Conservation (phyloP, 2,113 vertebrate genomes). For the Brienomyrus longianalis region DNA sequence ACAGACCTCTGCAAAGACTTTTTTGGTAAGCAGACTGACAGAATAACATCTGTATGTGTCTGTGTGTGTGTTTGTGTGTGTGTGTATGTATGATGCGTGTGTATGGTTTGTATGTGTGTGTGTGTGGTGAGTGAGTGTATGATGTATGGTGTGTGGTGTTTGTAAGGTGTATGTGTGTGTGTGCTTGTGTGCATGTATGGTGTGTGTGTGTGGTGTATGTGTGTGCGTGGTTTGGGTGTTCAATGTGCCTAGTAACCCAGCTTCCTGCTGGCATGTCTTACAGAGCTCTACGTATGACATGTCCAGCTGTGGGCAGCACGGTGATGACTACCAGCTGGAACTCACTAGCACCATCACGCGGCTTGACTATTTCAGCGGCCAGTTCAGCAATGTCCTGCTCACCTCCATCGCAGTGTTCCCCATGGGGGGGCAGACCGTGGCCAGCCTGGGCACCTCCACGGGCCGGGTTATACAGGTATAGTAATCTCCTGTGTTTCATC, state of each 20-base stretch:
- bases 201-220: no score
- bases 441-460: conserved; percentile 79
- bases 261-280: background rate
- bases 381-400: conserved; percentile 75
- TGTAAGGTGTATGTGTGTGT: no score
- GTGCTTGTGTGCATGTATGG: no score
- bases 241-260: background rate
- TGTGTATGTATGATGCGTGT: no score
- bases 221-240: background rate
- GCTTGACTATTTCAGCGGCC: conserved; percentile 81
- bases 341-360: conserved; percentile 76
- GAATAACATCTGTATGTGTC: no score
- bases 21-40: no score
- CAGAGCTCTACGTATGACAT: conserved; percentile 77
- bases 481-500: background rate
- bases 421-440: conserved; percentile 73
- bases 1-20: no score
- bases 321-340: conserved; percentile 80
- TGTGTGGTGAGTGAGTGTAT: no score
- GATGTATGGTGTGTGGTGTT: no score
- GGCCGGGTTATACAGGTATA: conserved; percentile 88
- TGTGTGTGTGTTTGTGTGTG: no score
- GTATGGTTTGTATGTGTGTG: no score
- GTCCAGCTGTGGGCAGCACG: conserved; percentile 72
- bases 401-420: conserved; percentile 78